Evolutionary conservation across 2,113 vertebrate species (phyloP), one percentile per base, ranked within the genome.

Genomic region (Hoplias malabaricus): DNA sequence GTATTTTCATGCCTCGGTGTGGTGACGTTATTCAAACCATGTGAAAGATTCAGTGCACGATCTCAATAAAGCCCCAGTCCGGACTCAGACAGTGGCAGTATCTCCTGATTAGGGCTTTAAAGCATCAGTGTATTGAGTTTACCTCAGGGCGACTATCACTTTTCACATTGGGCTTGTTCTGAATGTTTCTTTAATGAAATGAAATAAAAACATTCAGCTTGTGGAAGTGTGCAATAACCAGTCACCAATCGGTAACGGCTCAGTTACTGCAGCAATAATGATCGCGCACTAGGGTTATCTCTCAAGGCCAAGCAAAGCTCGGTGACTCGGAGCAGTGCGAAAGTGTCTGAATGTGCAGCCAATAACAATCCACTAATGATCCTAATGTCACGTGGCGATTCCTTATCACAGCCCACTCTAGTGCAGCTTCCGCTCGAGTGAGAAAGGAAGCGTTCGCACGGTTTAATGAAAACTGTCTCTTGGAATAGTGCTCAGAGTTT

Each of bases 401-500:
- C 63, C 3, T 10, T 36, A 38, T 71, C 7, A 2, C 66, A 53
- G 56, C 43, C 43, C 67, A 11, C 29, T 59, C 25, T 13, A 66
- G 23, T 33, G 14, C 12, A 21, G 40, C 71, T 48, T 43, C 4
- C 25, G 9, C 31, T 50, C 63, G 29, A 31, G 27, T 11, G 48
- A 25, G 7, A 50, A 81, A 27, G 5, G 21, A 42, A 62, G 31
- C 65, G 13, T 56, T 63, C 65, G 33, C 56, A 13, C 16, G 33
- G 57, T 69, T 65, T 77, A 70, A 82, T 27, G 36, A 57, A 66
- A 62, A 57, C n/a, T 10, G 40, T 50, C 68, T 72, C n/a, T 27
- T 21, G 14, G 25, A 71, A 78, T 67, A 50, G 40, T n/a, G 46
- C 77, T 46, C 27, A 9, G 31, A 34, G 42, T 80, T 71, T 72